Base-by-base conservation (phyloP, 2,113 vertebrate species). In the Xenus cinereus region DNA sequence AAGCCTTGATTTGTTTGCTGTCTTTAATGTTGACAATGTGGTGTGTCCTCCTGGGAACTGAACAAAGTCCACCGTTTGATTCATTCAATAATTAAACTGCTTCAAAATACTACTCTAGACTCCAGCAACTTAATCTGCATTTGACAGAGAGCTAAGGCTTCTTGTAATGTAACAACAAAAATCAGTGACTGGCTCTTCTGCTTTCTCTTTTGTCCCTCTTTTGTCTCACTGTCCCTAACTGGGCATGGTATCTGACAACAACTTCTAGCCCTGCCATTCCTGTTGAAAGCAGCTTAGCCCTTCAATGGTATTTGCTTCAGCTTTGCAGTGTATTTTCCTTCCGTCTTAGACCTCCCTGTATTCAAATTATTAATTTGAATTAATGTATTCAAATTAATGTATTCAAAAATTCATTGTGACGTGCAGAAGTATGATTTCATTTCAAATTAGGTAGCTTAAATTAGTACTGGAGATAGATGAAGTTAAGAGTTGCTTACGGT, bases 21-120 rank as follows among this genome's bases (percentile, higher is more conserved):
- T 67, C 26, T 92, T 79, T 69, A 17, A 39, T 90, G 78, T 95
- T 94, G 87, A 87, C 56, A 66, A 1, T 41, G 81, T 87, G 28
- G 1, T 56, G 6, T 75, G 56, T 63, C 21, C 54, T 89, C 87
- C 54, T 90, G 89, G 83, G 88, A 96, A 83, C 72, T 85, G 90
- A 80, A 30, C 59, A 12, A 86, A 95, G 67, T 74, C 51, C 73
- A 63, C 43, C 0, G 0, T 59, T 89, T 75, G 32, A 78, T 56
- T 94, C 20, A 91, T 72, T 89, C 80, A 84, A 64, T 87, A 89
- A 81, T 89, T 87, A 91, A 91, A 89, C 51, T 72, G 39, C 39
- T 92, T 84, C 51, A 75, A 82, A 88, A 91, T 87, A 43, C 6
- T 3, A 32, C 43, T 78, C 81, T 6, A 48, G 35, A 35, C 21